Conservation (phyloP, 2,113 vertebrate genomes). For the Lagopus leucura region DNA sequence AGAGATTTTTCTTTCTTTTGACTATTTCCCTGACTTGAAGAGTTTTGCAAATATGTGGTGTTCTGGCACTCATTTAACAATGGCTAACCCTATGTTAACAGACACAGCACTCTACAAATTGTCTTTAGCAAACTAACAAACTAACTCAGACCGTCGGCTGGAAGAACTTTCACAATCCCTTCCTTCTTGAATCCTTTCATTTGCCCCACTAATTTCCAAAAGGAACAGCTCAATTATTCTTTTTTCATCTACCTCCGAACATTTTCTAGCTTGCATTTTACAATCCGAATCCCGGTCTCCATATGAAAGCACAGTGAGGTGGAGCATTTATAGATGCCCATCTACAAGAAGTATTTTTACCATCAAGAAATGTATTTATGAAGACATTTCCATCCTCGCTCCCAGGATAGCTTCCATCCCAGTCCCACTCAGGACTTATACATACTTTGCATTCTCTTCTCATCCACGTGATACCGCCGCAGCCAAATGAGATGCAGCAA, state of each 20-base stretch:
- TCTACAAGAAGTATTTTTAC: background rate
- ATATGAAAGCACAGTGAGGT: background rate
- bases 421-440: background rate
- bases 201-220: background rate
- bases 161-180: background rate
- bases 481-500: background rate
- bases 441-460: background rate
- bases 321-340: background rate
- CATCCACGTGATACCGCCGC: background rate
- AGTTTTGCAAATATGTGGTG: background rate
- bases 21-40: background rate
- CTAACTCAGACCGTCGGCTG: background rate
- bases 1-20: background rate
- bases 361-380: background rate
- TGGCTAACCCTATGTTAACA: background rate
- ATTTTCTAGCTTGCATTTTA: background rate
- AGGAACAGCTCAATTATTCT: background rate
- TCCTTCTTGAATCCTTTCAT: background rate
- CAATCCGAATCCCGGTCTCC: background rate
- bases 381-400: background rate
- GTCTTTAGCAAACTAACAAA: background rate
- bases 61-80: background rate
- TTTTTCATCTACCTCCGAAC: background rate
- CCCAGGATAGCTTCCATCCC: background rate
- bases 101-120: background rate